These are phyloP conservation scores for Limenitis arthemis DNA, from an alignment of 2,888 invertebrate species.

Conservation along the genomic window DNA sequence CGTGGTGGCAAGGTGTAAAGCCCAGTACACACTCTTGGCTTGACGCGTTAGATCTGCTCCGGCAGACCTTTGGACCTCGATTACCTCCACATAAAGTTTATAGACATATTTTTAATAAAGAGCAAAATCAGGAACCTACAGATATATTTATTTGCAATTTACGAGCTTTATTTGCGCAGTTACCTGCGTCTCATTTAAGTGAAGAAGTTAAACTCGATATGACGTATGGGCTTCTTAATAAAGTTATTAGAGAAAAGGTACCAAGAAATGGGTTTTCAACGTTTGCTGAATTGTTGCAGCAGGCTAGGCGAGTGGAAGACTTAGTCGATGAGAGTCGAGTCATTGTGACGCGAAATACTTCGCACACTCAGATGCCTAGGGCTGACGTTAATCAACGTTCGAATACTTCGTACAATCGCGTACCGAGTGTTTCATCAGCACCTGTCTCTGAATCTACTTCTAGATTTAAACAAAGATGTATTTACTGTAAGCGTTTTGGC, in stretches of 20 bases:
- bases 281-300: conserved; percentile 9
- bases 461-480: background rate
- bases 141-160: conserved; percentile 1
- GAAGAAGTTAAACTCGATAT: conserved; percentile 18
- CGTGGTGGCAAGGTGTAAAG: conserved; percentile 22
- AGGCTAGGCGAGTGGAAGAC: background rate
- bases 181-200: conserved; percentile 1
- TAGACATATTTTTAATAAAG: background rate
- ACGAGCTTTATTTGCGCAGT: conserved; percentile 11
- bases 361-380: background rate
- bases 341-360: background rate
- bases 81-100: conserved; percentile 17
- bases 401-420: background rate
- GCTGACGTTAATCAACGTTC: background rate
- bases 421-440: background rate
- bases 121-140: conserved; percentile 2
- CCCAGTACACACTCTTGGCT: conserved; percentile 1
- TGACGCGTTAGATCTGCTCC: conserved; percentile 2
- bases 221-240: conserved; percentile 20
- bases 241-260: conserved; percentile 16
- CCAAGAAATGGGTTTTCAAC: conserved; percentile 8
- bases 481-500: conserved; percentile 4
- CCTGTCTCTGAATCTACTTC: background rate
- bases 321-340: background rate
- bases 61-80: conserved; percentile 13